Evolutionary conservation across 2,888 invertebrate species (phyloP).

Genomic region (Nipponacmea schrenckii): DNA sequence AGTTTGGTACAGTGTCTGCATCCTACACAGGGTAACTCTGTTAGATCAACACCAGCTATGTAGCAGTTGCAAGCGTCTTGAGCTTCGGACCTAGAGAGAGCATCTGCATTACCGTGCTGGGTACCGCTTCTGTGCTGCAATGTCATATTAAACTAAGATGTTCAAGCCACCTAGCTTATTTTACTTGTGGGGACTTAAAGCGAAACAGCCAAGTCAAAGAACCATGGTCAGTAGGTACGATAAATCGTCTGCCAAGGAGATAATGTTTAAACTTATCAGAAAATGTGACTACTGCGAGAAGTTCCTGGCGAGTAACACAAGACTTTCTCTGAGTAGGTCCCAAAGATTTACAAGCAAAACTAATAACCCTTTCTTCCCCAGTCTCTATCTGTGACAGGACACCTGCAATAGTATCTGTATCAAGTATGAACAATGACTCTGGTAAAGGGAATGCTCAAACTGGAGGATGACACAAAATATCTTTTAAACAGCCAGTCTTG

Average conservation of each 20-base stretch:
- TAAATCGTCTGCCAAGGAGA: neutral
- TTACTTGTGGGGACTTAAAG: slow-evolving; percentile 1
- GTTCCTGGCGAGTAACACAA: neutral
- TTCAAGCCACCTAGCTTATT: slow-evolving; percentile 10
- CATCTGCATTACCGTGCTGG: slow-evolving; percentile 22
- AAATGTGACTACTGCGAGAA: slow-evolving; percentile 19
- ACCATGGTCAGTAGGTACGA: slow-evolving; percentile 9
- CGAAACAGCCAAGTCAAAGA: neutral
- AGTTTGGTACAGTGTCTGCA: slow-evolving; percentile 7
- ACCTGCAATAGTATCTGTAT: slow-evolving; percentile 9
- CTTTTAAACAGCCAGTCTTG: slow-evolving; percentile 17
- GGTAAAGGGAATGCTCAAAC: neutral
- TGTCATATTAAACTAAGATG: slow-evolving; percentile 18
- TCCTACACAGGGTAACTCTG: slow-evolving; percentile 7
- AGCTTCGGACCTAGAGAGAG: slow-evolving; percentile 2
- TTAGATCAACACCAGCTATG: neutral
- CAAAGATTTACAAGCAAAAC: neutral
- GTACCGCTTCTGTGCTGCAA: slow-evolving; percentile 18
- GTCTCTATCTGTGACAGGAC: neutral
- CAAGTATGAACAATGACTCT: slow-evolving; percentile 6
- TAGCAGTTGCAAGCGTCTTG: neutral
- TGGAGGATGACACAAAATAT: neutral
- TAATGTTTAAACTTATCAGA: slow-evolving; percentile 7
- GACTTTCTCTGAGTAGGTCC: neutral
- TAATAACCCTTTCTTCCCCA: slow-evolving; percentile 1